Percentiles rank a stretch among this genome's conserved stretches.
Conservation (phyloP, 1,140 invertebrate species). For the Oreohelix idahoensis region DNA sequence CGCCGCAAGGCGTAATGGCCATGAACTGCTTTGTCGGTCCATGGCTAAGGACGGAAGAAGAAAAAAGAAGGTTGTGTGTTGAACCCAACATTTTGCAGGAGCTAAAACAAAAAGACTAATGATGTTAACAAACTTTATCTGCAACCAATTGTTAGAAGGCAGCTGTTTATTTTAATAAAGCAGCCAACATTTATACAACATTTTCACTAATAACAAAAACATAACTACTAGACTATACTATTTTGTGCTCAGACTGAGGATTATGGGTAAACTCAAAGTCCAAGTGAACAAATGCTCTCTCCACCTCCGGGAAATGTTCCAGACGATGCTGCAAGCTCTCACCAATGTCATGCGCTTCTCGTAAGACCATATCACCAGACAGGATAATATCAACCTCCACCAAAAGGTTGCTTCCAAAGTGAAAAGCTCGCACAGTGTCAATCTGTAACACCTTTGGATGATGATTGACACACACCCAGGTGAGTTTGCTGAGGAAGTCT, state of each 20-base stretch:
- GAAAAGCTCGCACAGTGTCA: conserved; percentile 75
- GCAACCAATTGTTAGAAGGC: too few species aligned
- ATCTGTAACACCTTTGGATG: conserved; percentile 70
- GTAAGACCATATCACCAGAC: conserved; percentile 70
- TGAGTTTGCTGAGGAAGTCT: conserved; percentile 69
- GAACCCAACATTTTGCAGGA: too few species aligned
- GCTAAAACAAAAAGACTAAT: too few species aligned
- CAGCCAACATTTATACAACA: too few species aligned
- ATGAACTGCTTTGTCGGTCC: too few species aligned
- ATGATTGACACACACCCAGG: conserved; percentile 72
- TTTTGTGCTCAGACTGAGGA: conserved; percentile 67
- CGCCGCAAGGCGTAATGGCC: too few species aligned
- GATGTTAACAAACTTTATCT: too few species aligned
- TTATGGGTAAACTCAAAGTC: conserved; percentile 73
- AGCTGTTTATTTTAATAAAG: too few species aligned
- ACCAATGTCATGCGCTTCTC: conserved; percentile 73
- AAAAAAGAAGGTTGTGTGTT: too few species aligned
- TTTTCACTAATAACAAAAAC: too few species aligned
- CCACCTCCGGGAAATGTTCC: conserved; percentile 72
- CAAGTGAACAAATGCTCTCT: conserved; percentile 75
- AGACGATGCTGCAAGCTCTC: conserved; percentile 73
- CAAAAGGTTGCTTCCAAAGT: conserved; percentile 73
- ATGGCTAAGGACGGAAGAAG: too few species aligned
- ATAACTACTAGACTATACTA: conserved; percentile 59
- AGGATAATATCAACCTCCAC: conserved; percentile 73